These are phyloP conservation scores for Zonitis immaculata DNA, from an alignment of 2,888 invertebrate species.

Conservation along the genomic window DNA sequence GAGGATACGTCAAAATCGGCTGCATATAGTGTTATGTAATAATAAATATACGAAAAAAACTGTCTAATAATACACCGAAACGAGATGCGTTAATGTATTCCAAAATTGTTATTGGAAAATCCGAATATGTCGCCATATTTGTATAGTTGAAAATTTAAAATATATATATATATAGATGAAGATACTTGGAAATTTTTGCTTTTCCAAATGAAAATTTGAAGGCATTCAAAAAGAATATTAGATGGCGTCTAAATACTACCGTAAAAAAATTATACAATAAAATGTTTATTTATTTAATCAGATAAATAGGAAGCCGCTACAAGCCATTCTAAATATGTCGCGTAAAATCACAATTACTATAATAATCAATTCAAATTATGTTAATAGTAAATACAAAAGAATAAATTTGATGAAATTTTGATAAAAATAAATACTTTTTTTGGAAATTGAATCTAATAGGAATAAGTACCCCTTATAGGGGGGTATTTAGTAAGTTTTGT, in stretches of 20 bases:
- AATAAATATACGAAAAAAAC: neutral
- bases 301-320: conserved; percentile 30
- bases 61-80: neutral
- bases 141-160: neutral
- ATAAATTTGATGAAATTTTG: neutral
- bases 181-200: too few species aligned
- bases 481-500: neutral
- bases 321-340: conserved; percentile 34
- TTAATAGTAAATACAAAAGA: conserved; percentile 15
- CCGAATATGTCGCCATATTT: neutral
- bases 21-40: neutral
- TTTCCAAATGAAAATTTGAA: too few species aligned
- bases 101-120: neutral
- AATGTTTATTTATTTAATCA: conserved; percentile 28
- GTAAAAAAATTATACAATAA: conserved; percentile 19
- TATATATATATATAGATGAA: too few species aligned
- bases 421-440: too few species aligned
- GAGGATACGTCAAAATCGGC: neutral
- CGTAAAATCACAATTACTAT: conserved; percentile 21
- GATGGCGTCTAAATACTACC: neutral
- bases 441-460: too few species aligned
- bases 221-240: neutral
- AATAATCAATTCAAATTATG: conserved; percentile 36
- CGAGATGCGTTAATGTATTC: neutral
- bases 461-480: too few species aligned